Percentiles rank a stretch among this genome's conserved stretches.
Conservation (phyloP, 2,113 vertebrate genomes). For the Speoplatyrhinus poulsoni region DNA sequence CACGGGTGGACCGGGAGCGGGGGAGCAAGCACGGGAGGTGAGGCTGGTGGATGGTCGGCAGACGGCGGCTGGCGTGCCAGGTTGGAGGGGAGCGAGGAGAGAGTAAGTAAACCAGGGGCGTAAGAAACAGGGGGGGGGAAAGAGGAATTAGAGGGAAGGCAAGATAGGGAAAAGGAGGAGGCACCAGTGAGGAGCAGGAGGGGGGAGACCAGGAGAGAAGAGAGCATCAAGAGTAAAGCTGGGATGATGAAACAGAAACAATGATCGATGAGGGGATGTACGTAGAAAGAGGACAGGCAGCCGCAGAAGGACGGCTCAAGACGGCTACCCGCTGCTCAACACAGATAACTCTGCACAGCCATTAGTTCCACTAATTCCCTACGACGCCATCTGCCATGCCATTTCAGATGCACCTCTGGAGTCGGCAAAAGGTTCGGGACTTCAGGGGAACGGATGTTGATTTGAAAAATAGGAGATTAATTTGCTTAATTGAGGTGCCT, state of each 20-base stretch:
- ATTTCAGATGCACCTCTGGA: constrained; percentile 67
- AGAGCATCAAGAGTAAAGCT: neutral
- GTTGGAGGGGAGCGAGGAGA: neutral
- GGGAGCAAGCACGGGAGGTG: neutral
- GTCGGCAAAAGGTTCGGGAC: constrained; percentile 52
- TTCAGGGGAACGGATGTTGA: constrained; percentile 48
- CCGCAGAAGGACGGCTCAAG: constrained; percentile 62
- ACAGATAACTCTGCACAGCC: constrained; percentile 59
- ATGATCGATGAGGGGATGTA: constrained; percentile 12
- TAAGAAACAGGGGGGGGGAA: constrained; percentile 12
- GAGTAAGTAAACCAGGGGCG: too few relatives aligned
- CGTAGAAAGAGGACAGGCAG: constrained; percentile 29
- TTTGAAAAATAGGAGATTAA: constrained; percentile 62
- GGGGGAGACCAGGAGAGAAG: neutral
- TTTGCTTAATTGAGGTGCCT: constrained; percentile 58
- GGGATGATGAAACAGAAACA: neutral
- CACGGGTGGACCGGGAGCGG: too few relatives aligned
- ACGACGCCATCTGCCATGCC: constrained; percentile 65
- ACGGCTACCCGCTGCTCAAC: constrained; percentile 51
- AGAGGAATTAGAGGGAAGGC: constrained; percentile 4
- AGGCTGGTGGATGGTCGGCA: neutral
- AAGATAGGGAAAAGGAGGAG: neutral
- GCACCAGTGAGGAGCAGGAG: neutral
- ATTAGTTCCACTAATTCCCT: constrained; percentile 71
- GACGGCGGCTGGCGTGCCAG: neutral